Percentiles rank a stretch among this genome's conserved stretches.
Evolutionary conservation across 2,797 vertebrate species (phyloP).

Genomic region (Meda fulgida): DNA sequence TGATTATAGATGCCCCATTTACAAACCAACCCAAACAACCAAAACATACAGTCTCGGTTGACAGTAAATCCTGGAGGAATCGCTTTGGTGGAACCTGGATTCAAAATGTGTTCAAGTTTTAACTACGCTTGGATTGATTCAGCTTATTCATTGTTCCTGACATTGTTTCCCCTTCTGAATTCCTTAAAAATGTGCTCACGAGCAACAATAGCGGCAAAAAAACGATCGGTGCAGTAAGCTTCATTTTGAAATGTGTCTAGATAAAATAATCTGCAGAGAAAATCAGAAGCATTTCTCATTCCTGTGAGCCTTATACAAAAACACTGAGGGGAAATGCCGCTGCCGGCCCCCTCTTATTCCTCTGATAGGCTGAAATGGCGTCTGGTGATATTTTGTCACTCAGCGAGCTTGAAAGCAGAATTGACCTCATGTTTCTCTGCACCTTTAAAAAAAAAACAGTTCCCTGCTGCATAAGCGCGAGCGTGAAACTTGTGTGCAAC

Average conservation of each 20-base stretch:
- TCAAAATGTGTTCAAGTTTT: not conserved
- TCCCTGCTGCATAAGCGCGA: constrained; percentile 16
- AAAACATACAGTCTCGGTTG: constrained; percentile 14
- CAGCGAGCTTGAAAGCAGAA: constrained; percentile 40
- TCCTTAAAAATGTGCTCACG: not conserved
- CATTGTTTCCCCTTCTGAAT: not conserved
- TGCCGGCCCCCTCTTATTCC: constrained; percentile 37
- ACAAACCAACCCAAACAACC: constrained; percentile 32
- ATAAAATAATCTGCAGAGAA: not conserved
- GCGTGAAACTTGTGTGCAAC: constrained; percentile 59
- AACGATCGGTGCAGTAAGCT: not conserved
- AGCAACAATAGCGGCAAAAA: not conserved
- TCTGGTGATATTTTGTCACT: constrained; percentile 44
- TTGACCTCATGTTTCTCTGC: constrained; percentile 46
- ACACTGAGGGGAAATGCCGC: constrained; percentile 1
- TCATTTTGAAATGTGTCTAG: not conserved
- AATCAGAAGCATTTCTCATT: constrained; percentile 14
- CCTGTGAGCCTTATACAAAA: not conserved
- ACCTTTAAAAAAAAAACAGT: constrained; percentile 59
- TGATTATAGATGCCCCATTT: constrained; percentile 51
- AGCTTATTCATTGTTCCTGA: not conserved
- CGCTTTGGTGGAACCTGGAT: not conserved
- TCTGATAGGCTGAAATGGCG: constrained; percentile 26
- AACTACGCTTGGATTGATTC: not conserved
- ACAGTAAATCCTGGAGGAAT: constrained; percentile 30